Evolutionary conservation across 1,140 invertebrate species (phyloP).

Genomic region (Drosophila ananassae): DNA sequence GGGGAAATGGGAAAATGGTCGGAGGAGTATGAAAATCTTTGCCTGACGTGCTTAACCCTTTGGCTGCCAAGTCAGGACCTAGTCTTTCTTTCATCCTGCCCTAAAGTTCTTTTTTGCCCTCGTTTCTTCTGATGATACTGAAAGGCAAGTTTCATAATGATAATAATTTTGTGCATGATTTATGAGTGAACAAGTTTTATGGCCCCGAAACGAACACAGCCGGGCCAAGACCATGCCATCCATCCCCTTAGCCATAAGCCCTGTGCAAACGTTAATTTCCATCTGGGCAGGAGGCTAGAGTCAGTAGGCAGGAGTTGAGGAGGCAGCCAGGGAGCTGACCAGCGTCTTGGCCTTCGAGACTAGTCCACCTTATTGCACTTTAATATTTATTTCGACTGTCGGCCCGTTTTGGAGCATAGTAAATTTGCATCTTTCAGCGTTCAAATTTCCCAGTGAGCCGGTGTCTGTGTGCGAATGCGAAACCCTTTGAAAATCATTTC

Average conservation of each 20-base stretch:
- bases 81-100: neutral
- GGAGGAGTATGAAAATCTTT: conserved; percentile 46
- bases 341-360: conserved; percentile 22
- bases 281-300: neutral
- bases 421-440: conserved; percentile 81
- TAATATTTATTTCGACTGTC: conserved; percentile 81
- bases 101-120: conserved; percentile 17
- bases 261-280: conserved; percentile 76
- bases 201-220: conserved; percentile 46
- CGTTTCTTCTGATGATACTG: conserved; percentile 56
- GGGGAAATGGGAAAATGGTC: conserved; percentile 24
- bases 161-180: conserved; percentile 83
- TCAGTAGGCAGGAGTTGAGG: neutral
- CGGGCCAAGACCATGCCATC: conserved; percentile 11
- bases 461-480: neutral
- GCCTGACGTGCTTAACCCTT: conserved; percentile 73
- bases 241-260: conserved; percentile 46
- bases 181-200: conserved; percentile 81
- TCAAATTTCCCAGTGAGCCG: conserved; percentile 42
- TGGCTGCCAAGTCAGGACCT: conserved; percentile 5
- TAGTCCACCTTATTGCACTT: conserved; percentile 67
- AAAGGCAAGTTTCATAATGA: conserved; percentile 82
- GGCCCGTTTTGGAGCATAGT: conserved; percentile 64
- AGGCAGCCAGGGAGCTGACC: conserved; percentile 7
- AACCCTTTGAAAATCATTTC: conserved; percentile 72